Base-by-base conservation (phyloP, 2,888 invertebrate genomes). In the Syrista parreyssii region DNA sequence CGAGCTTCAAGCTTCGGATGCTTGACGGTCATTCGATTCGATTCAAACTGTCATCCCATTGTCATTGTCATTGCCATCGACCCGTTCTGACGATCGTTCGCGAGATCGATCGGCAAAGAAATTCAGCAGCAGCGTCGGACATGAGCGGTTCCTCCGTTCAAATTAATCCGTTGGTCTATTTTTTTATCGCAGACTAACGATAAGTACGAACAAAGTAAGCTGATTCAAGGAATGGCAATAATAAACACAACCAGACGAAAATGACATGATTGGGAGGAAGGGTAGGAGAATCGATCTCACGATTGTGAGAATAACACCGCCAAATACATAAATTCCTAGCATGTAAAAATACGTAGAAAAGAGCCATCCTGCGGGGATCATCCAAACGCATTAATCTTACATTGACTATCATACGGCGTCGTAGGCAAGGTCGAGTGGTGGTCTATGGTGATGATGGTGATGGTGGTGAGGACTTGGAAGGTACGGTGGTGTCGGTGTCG, bases 331-430 rank as follows among this genome's bases (percentile, higher is more conserved):
- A 32, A 55, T 55, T 23, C 55, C 73, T 69, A 72, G 73, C 75
- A 86, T 88, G 88, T 89, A 89, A 89, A 89, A 89, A 89, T 89
- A 89, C 86, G 86, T 89, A 87, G 86, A 89, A 89, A 89, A 89
- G 85, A 86, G 82, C 83, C 82, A 82, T 82, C 80, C 81, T 82
- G 84, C 79, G 75, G 83, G 79, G 79, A 71, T 68, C 73, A 78
- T 78, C 77, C 76, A 68, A 55, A 55, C 78, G 68, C 76, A 69
- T 71, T 71, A 71, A 33, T 15, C 31, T 88, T 85, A 87, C 84
- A 87, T 86, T 87, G 85, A 89, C 90, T 91, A 91, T 91, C 91
- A 90, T 91, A 91, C 91, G 82, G 88, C 90, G 81, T 91, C 91
- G 84, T 91, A 90, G 79, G 90, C 88, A 78, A 91, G 89, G 85